These are phyloP conservation scores for Scaptomyza tumidula DNA, from an alignment of 2,888 invertebrate species.

Conservation along the genomic window DNA sequence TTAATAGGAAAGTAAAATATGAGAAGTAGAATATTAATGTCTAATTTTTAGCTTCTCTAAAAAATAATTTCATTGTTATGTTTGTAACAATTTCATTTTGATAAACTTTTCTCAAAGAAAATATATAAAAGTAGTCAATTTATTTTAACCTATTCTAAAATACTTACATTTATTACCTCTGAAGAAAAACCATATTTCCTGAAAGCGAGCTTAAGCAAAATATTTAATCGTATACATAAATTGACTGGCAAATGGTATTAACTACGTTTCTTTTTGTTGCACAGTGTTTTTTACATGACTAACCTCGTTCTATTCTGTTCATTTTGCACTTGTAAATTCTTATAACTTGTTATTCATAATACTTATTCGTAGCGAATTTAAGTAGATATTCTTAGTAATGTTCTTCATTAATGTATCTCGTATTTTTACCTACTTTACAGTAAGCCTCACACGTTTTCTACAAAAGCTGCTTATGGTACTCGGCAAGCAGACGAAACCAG, in stretches of 20 bases:
- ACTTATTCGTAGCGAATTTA: constrained; percentile 36
- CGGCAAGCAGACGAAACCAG: constrained; percentile 88
- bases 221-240: background rate
- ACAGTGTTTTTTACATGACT: background rate
- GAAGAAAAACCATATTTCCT: no score
- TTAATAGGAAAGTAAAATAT: background rate
- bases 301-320: background rate
- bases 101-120: no score
- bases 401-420: constrained; percentile 25
- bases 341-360: constrained; percentile 15
- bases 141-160: no score
- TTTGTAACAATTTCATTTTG: no score
- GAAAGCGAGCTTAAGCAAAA: background rate
- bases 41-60: no score
- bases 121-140: no score
- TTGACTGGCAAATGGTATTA: no score
- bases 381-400: constrained; percentile 27
- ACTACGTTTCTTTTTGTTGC: background rate
- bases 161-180: no score
- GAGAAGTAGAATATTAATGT: no score
- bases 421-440: constrained; percentile 84
- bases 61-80: no score
- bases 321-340: constrained; percentile 35
- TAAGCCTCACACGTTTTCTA: constrained; percentile 87
- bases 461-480: constrained; percentile 91